Conservation (phyloP, 2,797 vertebrate species). For the Lutjanus argentimaculatus region DNA sequence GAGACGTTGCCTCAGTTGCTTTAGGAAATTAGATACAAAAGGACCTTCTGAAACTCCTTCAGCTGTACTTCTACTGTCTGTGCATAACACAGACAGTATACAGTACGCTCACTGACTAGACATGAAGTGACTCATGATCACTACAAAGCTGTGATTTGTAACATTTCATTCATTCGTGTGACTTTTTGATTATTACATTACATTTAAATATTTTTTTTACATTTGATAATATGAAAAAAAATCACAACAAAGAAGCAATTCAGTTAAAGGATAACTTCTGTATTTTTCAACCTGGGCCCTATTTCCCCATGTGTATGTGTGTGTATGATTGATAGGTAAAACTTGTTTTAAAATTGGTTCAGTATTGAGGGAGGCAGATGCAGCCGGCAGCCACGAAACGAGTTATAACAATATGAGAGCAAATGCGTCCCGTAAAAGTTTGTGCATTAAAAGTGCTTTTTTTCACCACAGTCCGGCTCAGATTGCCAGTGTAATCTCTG, state of each 20-base stretch:
- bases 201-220: neutral
- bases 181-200: neutral
- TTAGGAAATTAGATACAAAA: neutral
- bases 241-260: neutral
- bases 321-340: too few relatives aligned
- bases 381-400: too few relatives aligned
- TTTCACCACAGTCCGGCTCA: too few relatives aligned
- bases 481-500: too few relatives aligned
- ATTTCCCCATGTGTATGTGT: too few relatives aligned
- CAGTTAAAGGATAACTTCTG: too few relatives aligned
- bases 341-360: too few relatives aligned
- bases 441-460: too few relatives aligned
- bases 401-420: too few relatives aligned
- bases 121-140: neutral
- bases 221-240: neutral
- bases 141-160: neutral
- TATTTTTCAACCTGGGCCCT: too few relatives aligned
- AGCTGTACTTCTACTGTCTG: neutral
- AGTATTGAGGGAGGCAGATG: too few relatives aligned
- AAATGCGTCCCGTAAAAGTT: too few relatives aligned
- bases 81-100: neutral
- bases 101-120: neutral
- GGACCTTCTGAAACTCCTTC: neutral
- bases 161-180: neutral
- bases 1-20: neutral